Evolutionary conservation across 2,888 invertebrate species (phyloP), one percentile per base, ranked within the genome.

Genomic region (Ormyrus nitidulus): DNA sequence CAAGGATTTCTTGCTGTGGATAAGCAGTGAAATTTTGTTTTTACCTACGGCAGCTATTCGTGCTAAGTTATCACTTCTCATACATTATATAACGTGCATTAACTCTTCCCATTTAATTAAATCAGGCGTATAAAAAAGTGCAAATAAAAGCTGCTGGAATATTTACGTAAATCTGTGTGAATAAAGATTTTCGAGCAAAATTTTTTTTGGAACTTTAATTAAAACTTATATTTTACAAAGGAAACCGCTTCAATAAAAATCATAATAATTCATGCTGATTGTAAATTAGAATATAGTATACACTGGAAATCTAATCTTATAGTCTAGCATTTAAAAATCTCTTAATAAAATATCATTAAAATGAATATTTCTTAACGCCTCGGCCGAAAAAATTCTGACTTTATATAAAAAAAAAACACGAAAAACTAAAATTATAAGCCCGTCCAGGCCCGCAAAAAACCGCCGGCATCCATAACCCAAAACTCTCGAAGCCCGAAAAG

Each of bases 51-150:
- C 51, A n/a, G n/a, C 54, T 53, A 13, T 19, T 59, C 49, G 8
- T 19, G 71, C 49, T 71, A 49, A 49, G 44, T 62, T 72, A 54
- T 62, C 44, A 58, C 58, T 66, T 56, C 19, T 19, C n/a, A 48
- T 48, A 56, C 65, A 75, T 75, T 66, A 48, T 19, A 58, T 51
- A 66, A 44, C 58, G 66, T 66, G 59, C 56, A 66, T 56, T n/a
- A 54, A 56, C 53, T 62, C 64, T 53, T 61, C 46, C 54, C 53
- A 49, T 75, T 71, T 72, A 53, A 48, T 7, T 51, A 48, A 46
- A 46, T 51, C 65, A 64, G 2, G 62, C 19, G 9, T 9, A 62
- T 44, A 34, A 68, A 66, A 48, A 11, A 9, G 46, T 44, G 34
- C 9, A 62, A 44, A 19, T 44, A 44, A 19, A 34, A 62, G 44